Evolutionary conservation across 1,140 invertebrate species (phyloP), one percentile per base, ranked within the genome.

Genomic region (Oreohelix idahoensis): DNA sequence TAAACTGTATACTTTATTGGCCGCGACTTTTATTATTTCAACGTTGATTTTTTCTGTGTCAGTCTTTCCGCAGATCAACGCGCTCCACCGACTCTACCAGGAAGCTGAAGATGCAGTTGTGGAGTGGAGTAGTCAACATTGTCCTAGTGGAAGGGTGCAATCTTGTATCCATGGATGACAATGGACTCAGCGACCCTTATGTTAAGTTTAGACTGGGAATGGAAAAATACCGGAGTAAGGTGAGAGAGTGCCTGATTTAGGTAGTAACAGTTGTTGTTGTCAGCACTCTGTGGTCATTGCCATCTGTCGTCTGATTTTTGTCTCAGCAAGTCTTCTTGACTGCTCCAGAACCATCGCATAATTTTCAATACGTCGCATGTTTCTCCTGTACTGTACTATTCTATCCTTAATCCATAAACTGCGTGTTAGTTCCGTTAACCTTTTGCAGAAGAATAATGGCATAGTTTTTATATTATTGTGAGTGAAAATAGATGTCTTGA

Each of bases 151-250:
- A 99, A 93, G 98, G 97, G 8, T 97, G 96, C 93, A 96, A 98
- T 91, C 94, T 99, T 15, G 87, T 93, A 23, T 95, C 96, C 13
- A 97, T 97, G 95, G 96, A 98, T 91, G 95, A 97, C 86, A 98
- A 98, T 90, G 96, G 97, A 75, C 96, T 96, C 51, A 97, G 96
- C 86, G 98, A 99, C 93, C 97, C 97, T 73, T 99, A 98, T 91
- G 97, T 98, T 88, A 99, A 98, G 93, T 99, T 99, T 94, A 97
- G 97, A 92, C 95, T 99, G 90, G 98, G 97, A 84, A 97, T 96
- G 89, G 98, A 99, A 94, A 99, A 99, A 93, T 99, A 98, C 94
- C 99, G 99, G 94, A 98, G 97, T 91, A 98, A 99, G 93, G 96
- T 97, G 83, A 76, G 74, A 49, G 15, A 42, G 10, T 58, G 53